Percentiles rank a stretch among this genome's conserved stretches.
phyloP scores from a whole-genome alignment of 2,797 vertebrate genomes.

The Astyanax mexicanus region DNA sequence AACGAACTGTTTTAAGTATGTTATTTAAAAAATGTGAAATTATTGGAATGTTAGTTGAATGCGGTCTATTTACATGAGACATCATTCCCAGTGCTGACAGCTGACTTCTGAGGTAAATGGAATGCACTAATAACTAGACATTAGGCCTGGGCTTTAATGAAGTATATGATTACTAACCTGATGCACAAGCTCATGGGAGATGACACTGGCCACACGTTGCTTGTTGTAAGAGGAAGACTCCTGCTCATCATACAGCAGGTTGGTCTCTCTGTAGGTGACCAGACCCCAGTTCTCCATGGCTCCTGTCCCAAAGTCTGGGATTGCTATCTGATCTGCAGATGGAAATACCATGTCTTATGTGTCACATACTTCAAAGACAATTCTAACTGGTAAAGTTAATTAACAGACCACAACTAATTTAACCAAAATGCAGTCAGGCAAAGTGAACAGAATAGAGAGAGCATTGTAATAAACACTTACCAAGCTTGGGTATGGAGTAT shows the following conservation, averaged over 20 bases:
- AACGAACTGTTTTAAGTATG: too few species aligned
- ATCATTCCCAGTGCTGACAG: too few species aligned
- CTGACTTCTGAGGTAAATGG: too few species aligned
- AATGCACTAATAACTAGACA: neutral
- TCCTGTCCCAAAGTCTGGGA: slow-evolving; percentile 96
- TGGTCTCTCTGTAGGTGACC: slow-evolving; percentile 94
- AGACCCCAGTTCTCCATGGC: slow-evolving; percentile 99
- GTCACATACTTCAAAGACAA: neutral
- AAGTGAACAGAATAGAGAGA: neutral
- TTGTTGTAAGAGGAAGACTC: slow-evolving; percentile 90
- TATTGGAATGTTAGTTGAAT: too few species aligned
- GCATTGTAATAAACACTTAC: slow-evolving; percentile 69
- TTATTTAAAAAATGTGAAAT: too few species aligned
- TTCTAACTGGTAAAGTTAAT: slow-evolving; percentile 1
- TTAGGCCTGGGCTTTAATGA: neutral
- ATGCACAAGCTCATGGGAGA: slow-evolving; percentile 94
- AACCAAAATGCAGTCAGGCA: neutral
- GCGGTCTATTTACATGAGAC: too few species aligned
- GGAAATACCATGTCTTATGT: slow-evolving; percentile 19
- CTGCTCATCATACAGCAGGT: slow-evolving; percentile 86
- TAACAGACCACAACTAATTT: neutral
- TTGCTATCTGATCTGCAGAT: slow-evolving; percentile 92
- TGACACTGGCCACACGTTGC: slow-evolving; percentile 89
- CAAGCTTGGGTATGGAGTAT: slow-evolving; percentile 92
- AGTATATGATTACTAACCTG: slow-evolving; percentile 82